These are phyloP conservation scores for Noctua comes DNA, from an alignment of 2,888 invertebrate species.

Conservation along the genomic window DNA sequence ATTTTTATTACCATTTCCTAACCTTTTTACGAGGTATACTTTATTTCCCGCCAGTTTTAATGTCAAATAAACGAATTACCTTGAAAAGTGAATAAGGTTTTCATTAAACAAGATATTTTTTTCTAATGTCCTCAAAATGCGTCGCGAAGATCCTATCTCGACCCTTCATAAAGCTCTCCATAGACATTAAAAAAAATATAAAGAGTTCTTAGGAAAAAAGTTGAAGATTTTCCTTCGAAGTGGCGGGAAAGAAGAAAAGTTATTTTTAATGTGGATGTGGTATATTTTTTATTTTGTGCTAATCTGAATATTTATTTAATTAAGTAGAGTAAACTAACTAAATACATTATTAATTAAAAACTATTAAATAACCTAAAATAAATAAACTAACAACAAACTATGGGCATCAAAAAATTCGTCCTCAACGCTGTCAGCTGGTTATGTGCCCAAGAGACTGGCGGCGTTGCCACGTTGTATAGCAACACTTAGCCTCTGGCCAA, in stretches of 20 bases:
- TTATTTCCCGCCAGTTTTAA: constrained; percentile 59
- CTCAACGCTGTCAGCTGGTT: no score
- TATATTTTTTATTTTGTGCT: constrained; percentile 27
- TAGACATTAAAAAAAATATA: constrained; percentile 84
- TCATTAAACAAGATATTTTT: constrained; percentile 68
- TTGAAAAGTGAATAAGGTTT: constrained; percentile 59
- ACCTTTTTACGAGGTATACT: constrained; percentile 53
- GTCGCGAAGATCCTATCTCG: constrained; percentile 71
- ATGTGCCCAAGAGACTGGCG: no score
- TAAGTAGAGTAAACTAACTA: no score
- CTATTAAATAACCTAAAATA: no score
- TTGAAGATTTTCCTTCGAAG: constrained; percentile 75
- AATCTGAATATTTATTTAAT: no score
- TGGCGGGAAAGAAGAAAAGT: constrained; percentile 8
- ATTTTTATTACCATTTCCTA: constrained; percentile 57
- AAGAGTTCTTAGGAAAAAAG: constrained; percentile 80
- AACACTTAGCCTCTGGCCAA: no score
- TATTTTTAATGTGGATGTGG: constrained; percentile 64
- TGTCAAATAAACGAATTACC: constrained; percentile 67
- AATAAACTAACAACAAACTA: no score
- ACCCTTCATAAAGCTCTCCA: constrained; percentile 77
- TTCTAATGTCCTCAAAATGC: constrained; percentile 69
- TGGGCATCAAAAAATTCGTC: no score
- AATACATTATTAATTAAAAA: no score
- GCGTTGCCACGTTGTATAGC: no score